Conservation (phyloP, 2,113 vertebrate genomes). For the Cebidichthys violaceus region DNA sequence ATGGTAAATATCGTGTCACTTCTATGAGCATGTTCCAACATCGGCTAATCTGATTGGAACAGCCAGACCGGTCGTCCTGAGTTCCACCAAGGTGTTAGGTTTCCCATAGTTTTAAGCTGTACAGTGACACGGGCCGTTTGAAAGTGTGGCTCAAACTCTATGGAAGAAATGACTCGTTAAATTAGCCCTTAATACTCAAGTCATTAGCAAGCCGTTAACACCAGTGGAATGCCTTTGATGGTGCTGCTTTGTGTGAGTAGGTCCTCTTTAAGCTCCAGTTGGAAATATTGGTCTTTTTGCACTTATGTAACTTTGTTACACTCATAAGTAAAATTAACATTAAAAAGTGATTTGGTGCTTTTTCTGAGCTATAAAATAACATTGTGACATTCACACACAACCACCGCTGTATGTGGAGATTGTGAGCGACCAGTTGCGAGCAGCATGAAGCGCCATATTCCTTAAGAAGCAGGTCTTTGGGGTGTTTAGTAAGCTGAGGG, state of each 20-base stretch:
- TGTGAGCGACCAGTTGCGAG: conserved; percentile 4
- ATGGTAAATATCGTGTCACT: conserved; percentile 76
- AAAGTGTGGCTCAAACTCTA: conserved; percentile 80
- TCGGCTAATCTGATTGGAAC: conserved; percentile 77
- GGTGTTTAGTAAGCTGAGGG: conserved; percentile 69
- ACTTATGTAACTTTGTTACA: conserved; percentile 18
- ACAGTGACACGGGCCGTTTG: conserved; percentile 79
- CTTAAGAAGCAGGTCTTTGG: conserved; percentile 51
- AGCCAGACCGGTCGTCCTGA: conserved; percentile 70
- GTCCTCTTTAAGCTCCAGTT: conserved; percentile 51
- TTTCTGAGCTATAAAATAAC: conserved; percentile 17
- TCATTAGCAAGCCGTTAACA: conserved; percentile 77
- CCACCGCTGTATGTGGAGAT: background rate
- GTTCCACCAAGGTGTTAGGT: conserved; percentile 79
- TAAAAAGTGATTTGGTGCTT: conserved; percentile 14
- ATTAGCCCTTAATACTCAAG: conserved; percentile 77
- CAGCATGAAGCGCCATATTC: conserved; percentile 41
- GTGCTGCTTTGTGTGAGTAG: conserved; percentile 62
- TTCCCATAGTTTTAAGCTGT: conserved; percentile 78
- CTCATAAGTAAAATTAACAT: conserved; percentile 1
- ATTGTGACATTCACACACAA: conserved; percentile 15
- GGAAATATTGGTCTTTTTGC: conserved; percentile 43
- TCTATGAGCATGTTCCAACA: conserved; percentile 60
- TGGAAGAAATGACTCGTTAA: conserved; percentile 82
- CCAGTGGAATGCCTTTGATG: conserved; percentile 80